Percentiles rank a stretch among this genome's conserved stretches.
Conservation (phyloP, 2,888 invertebrate genomes). For the Chymomyza caudatula region DNA sequence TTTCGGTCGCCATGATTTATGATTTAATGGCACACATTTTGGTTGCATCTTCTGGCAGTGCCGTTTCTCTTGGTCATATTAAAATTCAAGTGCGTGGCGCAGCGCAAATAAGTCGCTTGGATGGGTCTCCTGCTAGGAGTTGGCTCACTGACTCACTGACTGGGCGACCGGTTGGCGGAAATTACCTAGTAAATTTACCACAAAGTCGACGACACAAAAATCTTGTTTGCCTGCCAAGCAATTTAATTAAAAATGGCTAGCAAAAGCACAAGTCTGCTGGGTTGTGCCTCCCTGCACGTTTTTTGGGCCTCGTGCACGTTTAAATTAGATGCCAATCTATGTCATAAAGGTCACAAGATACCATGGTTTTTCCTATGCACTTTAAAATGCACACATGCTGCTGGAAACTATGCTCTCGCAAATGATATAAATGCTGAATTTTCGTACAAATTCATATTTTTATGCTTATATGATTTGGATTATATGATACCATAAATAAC, state of each 20-base stretch:
- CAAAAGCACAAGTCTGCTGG: not conserved
- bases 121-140: not conserved
- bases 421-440: no score
- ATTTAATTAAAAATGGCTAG: conserved; percentile 45
- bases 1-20: conserved; percentile 44
- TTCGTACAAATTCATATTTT: not conserved
- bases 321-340: not conserved
- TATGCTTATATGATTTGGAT: not conserved
- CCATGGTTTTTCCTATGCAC: not conserved
- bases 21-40: conserved; percentile 48
- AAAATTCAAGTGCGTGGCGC: conserved; percentile 63
- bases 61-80: conserved; percentile 42
- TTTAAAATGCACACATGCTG: not conserved
- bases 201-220: conserved; percentile 52
- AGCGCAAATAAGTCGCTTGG: conserved; percentile 33
- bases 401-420: no score
- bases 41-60: conserved; percentile 4
- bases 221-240: conserved; percentile 26
- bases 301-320: not conserved
- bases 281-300: not conserved
- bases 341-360: not conserved
- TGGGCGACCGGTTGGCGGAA: conserved; percentile 32
- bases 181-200: conserved; percentile 64
- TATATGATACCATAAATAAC: not conserved
- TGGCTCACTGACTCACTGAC: conserved; percentile 9